Conservation (phyloP, 1,140 invertebrate genomes). For the Leptinotarsa lineolata region DNA sequence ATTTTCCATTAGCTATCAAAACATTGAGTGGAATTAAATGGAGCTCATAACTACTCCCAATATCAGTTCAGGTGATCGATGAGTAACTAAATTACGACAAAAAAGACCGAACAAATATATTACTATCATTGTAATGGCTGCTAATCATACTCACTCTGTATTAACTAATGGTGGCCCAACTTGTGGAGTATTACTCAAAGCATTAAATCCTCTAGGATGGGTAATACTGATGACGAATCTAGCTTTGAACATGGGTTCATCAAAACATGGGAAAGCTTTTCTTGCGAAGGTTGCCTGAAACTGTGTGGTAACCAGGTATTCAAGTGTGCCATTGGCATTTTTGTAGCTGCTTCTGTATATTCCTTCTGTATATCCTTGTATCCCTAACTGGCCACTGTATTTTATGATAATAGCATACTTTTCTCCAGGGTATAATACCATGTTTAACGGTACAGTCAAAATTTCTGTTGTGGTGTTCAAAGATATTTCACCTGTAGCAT, state of each 20-base stretch:
- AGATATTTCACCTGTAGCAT: not conserved
- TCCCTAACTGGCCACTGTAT: conserved; percentile 6
- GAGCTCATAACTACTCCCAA: no score
- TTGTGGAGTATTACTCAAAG: conserved; percentile 60
- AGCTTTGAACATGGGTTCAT: conserved; percentile 86
- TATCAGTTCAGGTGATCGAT: no score
- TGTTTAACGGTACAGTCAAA: not conserved
- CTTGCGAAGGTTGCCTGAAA: conserved; percentile 83
- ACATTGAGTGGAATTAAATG: no score
- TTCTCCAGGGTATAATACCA: not conserved
- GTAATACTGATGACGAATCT: conserved; percentile 72
- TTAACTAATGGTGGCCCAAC: not conserved
- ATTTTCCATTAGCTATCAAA: no score
- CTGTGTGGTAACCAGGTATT: conserved; percentile 67
- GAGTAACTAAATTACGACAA: no score
- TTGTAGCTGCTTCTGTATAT: conserved; percentile 16
- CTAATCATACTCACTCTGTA: not conserved
- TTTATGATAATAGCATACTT: not conserved
- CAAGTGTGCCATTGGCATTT: not conserved
- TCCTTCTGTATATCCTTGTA: not conserved
- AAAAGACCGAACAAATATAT: no score
- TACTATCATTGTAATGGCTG: no score
- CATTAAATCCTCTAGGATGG: conserved; percentile 59
- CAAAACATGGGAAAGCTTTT: conserved; percentile 86
- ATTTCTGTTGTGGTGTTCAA: conserved; percentile 11